phyloP scores from a whole-genome alignment of 1,140 invertebrate genomes.

The Plodia interpunctella region DNA sequence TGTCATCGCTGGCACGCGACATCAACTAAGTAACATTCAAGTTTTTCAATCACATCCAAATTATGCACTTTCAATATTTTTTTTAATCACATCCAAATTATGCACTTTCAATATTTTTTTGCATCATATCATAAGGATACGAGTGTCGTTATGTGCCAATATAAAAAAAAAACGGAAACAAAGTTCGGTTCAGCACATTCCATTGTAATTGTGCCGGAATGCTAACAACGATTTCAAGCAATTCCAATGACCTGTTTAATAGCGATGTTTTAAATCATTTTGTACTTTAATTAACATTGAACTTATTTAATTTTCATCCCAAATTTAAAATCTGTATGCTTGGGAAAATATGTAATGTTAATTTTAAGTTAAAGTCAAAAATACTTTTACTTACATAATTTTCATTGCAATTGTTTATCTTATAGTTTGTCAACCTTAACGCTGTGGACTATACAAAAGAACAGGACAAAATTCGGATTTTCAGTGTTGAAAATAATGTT shows the following conservation, averaged over 20 bases:
- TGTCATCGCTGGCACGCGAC: conserved; percentile 32
- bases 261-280: not conserved
- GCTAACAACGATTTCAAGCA: conserved; percentile 2
- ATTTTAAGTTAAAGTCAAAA: too few relatives aligned
- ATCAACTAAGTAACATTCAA: not conserved
- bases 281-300: not conserved
- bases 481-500: conserved; percentile 29
- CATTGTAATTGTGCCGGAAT: not conserved
- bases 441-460: not conserved
- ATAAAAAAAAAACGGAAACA: not conserved
- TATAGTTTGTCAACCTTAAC: too few relatives aligned
- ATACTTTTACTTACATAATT: too few relatives aligned
- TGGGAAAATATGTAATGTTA: too few relatives aligned
- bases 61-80: not conserved
- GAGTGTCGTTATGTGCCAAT: not conserved
- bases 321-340: too few relatives aligned
- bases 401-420: too few relatives aligned
- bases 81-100: not conserved
- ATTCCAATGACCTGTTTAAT: conserved; percentile 5
- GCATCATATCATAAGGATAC: conserved; percentile 13
- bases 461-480: not conserved
- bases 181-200: not conserved
- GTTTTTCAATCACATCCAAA: not conserved
- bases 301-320: too few relatives aligned
- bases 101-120: not conserved